Conservation (phyloP, 2,888 invertebrate genomes). For the Meganola albula region DNA sequence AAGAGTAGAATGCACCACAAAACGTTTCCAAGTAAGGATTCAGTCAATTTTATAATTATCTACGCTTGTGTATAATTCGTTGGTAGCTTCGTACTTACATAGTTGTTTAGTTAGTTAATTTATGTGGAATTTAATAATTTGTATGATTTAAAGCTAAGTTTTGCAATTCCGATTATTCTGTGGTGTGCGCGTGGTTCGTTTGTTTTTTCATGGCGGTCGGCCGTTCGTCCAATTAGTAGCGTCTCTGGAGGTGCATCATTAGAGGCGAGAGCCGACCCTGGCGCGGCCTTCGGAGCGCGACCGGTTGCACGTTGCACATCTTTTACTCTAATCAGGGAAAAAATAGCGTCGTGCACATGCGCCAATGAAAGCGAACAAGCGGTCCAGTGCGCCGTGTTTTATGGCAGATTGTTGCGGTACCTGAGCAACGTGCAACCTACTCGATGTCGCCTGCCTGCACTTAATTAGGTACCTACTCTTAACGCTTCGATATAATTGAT, state of each 20-base stretch:
- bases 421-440: slow-evolving; percentile 39
- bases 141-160: slow-evolving; percentile 38
- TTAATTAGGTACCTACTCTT: too few species aligned
- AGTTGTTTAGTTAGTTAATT: slow-evolving; percentile 31
- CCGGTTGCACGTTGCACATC: slow-evolving; percentile 74
- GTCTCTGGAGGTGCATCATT: slow-evolving; percentile 68
- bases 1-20: slow-evolving; percentile 42
- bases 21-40: slow-evolving; percentile 46
- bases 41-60: slow-evolving; percentile 33
- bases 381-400: slow-evolving; percentile 62
- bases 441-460: slow-evolving; percentile 15
- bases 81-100: slow-evolving; percentile 24
- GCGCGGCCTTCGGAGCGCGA: slow-evolving; percentile 63
- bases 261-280: slow-evolving; percentile 30
- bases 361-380: slow-evolving; percentile 68
- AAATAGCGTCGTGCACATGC: slow-evolving; percentile 60
- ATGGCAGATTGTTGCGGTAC: slow-evolving; percentile 65
- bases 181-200: slow-evolving; percentile 45
- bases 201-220: slow-evolving; percentile 57
- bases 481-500: too few species aligned
- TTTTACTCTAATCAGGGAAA: slow-evolving; percentile 74
- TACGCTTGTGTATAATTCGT: slow-evolving; percentile 5
- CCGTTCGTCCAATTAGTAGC: slow-evolving; percentile 69
- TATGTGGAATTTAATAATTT: slow-evolving; percentile 46
- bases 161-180: slow-evolving; percentile 45